Evolutionary conservation across 1,140 invertebrate genomes (phyloP).

Genomic region (Scaptomyza pallida): DNA sequence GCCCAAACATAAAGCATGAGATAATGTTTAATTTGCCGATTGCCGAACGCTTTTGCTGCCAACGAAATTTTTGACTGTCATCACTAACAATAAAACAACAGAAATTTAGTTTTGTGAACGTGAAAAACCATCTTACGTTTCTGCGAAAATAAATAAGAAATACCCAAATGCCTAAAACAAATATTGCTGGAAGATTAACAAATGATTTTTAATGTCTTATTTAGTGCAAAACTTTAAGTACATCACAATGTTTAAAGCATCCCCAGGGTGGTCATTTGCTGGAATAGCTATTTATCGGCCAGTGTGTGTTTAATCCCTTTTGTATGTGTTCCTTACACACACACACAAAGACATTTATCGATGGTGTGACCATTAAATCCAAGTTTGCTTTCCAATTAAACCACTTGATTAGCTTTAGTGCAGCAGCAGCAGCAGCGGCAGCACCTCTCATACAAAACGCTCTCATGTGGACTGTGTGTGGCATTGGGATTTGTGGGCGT

Average conservation of each 20-base stretch:
- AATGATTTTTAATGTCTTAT: conserved; percentile 1
- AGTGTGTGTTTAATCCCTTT: conserved; percentile 34
- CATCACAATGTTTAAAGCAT: not conserved
- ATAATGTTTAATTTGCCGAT: too few species aligned
- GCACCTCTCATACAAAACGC: conserved; percentile 3
- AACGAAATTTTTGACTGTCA: too few species aligned
- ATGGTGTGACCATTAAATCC: conserved; percentile 73
- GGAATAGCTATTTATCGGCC: not conserved
- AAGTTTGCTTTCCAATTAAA: conserved; percentile 81
- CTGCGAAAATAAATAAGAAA: too few species aligned
- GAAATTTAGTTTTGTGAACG: too few species aligned
- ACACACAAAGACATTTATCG: conserved; percentile 39
- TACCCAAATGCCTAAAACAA: too few species aligned
- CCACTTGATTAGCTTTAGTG: conserved; percentile 72
- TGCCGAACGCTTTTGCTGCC: too few species aligned
- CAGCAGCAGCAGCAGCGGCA: conserved; percentile 11
- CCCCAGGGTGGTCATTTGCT: not conserved
- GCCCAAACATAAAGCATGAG: too few species aligned
- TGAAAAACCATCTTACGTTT: too few species aligned
- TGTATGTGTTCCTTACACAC: conserved; percentile 26
- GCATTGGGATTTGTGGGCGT: conserved; percentile 18
- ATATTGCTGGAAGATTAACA: too few species aligned
- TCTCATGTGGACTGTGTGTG: not conserved
- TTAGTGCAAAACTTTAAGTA: conserved; percentile 6
- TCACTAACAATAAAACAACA: too few species aligned